Evolutionary conservation across 2,888 invertebrate genomes (phyloP), one percentile per base, ranked within the genome.

Genomic region (Diaphora mendica): DNA sequence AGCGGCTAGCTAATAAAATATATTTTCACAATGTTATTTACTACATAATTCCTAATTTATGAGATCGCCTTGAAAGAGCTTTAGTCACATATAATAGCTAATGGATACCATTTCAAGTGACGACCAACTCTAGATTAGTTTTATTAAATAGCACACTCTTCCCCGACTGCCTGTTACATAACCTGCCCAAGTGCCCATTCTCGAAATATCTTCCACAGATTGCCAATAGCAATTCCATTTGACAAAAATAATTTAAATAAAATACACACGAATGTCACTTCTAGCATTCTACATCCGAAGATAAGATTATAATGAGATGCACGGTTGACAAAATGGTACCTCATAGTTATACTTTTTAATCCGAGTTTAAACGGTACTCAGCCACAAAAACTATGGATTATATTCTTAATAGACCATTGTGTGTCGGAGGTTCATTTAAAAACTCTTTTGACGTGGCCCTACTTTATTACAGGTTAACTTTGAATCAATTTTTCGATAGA

Each of bases 321-420:
- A 91, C 92, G 91, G 91, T 92, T 93, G 93, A 93, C 93, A 91
- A 91, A 92, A 90, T 90, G 89, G 87, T 86, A 83, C 85, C 85
- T 77, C 82, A 72, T 87, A 62, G 62, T 62, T 30, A 83, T 83
- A 86, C 85, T 91, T 90, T 92, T 91, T 89, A 91, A 90, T 91
- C 90, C 87, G 88, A 90, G 88, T 87, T 84, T 89, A 92, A 92
- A 88, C 91, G 90, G 81, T 87, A 82, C 85, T 74, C 73, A 82
- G 70, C 77, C 78, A 86, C 85, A 85, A 91, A 75, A 91, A 87
- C 82, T 79, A 74, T 86, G 85, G 89, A 91, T 89, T 90, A 89
- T 88, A 83, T 75, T 79, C 75, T 82, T 87, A 84, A 89, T 90
- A 82, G 87, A 86, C 85, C 72, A 85, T 88, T 87, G 89, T 87